Base-by-base conservation (phyloP, 2,113 vertebrate species). In the Gopherus evgoodei region DNA sequence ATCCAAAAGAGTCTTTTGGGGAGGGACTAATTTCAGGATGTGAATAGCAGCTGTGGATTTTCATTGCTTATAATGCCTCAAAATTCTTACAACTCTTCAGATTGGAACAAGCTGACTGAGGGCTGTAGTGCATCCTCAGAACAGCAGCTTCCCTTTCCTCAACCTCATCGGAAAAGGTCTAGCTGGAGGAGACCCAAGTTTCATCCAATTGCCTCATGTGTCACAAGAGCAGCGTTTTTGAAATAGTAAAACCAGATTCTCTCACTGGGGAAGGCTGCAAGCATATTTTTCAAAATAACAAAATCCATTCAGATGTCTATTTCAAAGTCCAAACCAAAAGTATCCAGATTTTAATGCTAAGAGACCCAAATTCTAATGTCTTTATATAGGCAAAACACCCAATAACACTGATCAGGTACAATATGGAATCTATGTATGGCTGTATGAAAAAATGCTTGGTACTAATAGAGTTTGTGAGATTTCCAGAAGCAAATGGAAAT, bases 41-140 rank as follows among this genome's bases (percentile, higher is more conserved):
- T 87, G 93, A 96, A 25, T 2, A 95, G 80, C 93, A 95, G 92
- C 92, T 89, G 76, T 29, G 87, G 84, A 14, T 49, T 93, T 94
- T 88, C 86, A 65, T 81, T 62, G 11, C 38, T 79, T 90, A 38
- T 21, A 79, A 52, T 56, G 29, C 56, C 54, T n/a, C 69, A 59
- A 25, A 87, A 69, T 11, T 88, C 84, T 92, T 4, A 27, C 25
- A 56, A 4, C 56, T 53, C 8, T 90, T 84, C 80, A 16, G 17
- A 3, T 56, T 35, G 44, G 75, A 50, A 88, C 72, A 93, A 54
- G 47, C 7, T 3, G 50, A 38, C 27, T 50, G 54, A 75, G 80
- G 31, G 2, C 5, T 88, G 90, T 49, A 83, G 50, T 42, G 53
- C 42, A 92, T 50, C 52, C 76, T 94, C 9, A 82, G 52, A 44